These are phyloP conservation scores for Morone saxatilis DNA, from an alignment of 2,113 vertebrate species.

Conservation along the genomic window DNA sequence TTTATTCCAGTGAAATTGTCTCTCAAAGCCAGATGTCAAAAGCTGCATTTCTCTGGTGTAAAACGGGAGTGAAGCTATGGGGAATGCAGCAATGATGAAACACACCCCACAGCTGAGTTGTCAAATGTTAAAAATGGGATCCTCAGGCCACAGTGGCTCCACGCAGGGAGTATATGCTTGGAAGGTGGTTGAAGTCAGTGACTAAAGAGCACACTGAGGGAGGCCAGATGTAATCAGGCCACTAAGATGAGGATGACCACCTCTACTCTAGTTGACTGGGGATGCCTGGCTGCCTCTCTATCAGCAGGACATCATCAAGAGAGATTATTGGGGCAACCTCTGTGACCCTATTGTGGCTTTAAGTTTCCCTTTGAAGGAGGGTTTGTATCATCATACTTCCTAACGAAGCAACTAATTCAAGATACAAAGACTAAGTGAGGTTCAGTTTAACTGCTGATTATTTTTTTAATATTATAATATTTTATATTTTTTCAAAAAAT, in stretches of 20 bases:
- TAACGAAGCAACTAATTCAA: slow-evolving; percentile 76
- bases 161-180: slow-evolving; percentile 71
- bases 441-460: background rate
- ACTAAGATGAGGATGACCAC: slow-evolving; percentile 71
- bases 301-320: slow-evolving; percentile 84
- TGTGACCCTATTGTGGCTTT: slow-evolving; percentile 79
- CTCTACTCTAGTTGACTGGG: slow-evolving; percentile 63
- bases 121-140: slow-evolving; percentile 78
- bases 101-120: slow-evolving; percentile 73
- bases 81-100: slow-evolving; percentile 62
- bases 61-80: slow-evolving; percentile 49
- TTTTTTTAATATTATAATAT: background rate
- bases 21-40: slow-evolving; percentile 49
- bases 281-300: slow-evolving; percentile 78
- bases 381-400: slow-evolving; percentile 65
- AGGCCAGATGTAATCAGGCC: slow-evolving; percentile 79
- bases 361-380: slow-evolving; percentile 83
- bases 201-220: slow-evolving; percentile 69
- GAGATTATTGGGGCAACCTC: slow-evolving; percentile 81
- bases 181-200: slow-evolving; percentile 60
- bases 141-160: slow-evolving; percentile 71
- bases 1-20: slow-evolving; percentile 21
- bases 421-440: slow-evolving; percentile 18
- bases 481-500: no score
- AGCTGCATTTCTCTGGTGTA: slow-evolving; percentile 39